These are phyloP conservation scores for Eupsilia transversa DNA, from an alignment of 2,888 invertebrate species.

Conservation along the genomic window DNA sequence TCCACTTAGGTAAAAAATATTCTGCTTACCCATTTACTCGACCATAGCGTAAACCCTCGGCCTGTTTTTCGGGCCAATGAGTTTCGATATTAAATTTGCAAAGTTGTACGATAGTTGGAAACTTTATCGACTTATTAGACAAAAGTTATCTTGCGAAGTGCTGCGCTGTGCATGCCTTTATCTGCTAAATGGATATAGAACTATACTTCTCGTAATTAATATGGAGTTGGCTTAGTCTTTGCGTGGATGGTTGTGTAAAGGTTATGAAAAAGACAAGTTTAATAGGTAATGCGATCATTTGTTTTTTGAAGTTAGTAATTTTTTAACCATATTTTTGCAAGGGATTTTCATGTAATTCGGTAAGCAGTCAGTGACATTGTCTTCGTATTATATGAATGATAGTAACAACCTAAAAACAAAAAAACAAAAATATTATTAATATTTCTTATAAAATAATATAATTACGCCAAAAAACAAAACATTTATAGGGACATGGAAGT, in stretches of 20 bases:
- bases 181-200: slow-evolving; percentile 54
- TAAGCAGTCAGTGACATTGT: not conserved
- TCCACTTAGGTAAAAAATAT: slow-evolving; percentile 56
- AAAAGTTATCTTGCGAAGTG: slow-evolving; percentile 67
- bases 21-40: slow-evolving; percentile 58
- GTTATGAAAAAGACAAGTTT: not conserved
- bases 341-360: not conserved
- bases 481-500: no score
- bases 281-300: not conserved
- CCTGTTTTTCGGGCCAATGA: slow-evolving; percentile 74
- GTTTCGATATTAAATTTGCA: slow-evolving; percentile 73
- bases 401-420: not conserved
- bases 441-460: no score
- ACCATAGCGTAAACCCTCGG: slow-evolving; percentile 55
- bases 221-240: not conserved
- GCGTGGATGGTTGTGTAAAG: not conserved
- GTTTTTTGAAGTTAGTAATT: not conserved
- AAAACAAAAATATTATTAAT: no score
- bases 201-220: slow-evolving; percentile 52
- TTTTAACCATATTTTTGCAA: not conserved
- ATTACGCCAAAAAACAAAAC: no score
- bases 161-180: slow-evolving; percentile 57
- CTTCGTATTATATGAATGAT: not conserved
- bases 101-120: slow-evolving; percentile 71
- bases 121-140: slow-evolving; percentile 72